Evolutionary conservation across 2,888 invertebrate species (phyloP), one percentile per base, ranked within the genome.

Genomic region (Erpobdella octoculata): DNA sequence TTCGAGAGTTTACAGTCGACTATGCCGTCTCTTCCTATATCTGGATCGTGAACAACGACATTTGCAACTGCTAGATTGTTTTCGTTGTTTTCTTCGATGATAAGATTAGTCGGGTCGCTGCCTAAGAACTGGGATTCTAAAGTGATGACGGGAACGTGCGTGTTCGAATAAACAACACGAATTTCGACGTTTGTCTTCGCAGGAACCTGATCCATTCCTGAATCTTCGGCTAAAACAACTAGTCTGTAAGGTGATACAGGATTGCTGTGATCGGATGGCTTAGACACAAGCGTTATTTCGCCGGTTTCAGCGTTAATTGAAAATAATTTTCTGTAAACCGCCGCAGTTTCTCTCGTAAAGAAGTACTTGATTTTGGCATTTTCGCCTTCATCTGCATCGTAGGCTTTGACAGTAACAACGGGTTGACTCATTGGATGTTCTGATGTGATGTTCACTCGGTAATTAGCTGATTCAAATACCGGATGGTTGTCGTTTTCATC

Each of bases 401-500:
- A 21, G n/a, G 36, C 58, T 58, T 48, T 53, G 18, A 69, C 36
- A 1, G 35, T 58, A 2, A 36, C 28, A n/a, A 62, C 62, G 5
- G 35, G 31, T 33, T 62, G 9, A 5, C 62, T 35, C 4, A 62
- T 35, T 5, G 62, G 62, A 12, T 62, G 4, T n/a, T 62, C 62
- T 35, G 62, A 31, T 62, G n/a, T 31, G n/a, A 62, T 62, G 28
- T 62, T 35, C 5, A 31, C 31, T 9, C n/a, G 33, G 62, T 62
- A 62, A n/a, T 31, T n/a, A n/a, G 62, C 28, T 33, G 8, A 35
- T 62, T 62, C 62, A 21, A 62, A 62, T 33, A 62, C 62, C n/a
- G 62, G 62, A 9, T 62, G 62, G 25, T 62, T 62, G 62, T 62
- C 62, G 12, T 62, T 62, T 62, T 62, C 62, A 31, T 62, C 62